A percentile compares a stretch with the other conserved stretches of the same genome.
These are phyloP conservation scores for Trichosurus vulpecula DNA, from an alignment of 2,797 vertebrate species.

Conservation along the genomic window DNA sequence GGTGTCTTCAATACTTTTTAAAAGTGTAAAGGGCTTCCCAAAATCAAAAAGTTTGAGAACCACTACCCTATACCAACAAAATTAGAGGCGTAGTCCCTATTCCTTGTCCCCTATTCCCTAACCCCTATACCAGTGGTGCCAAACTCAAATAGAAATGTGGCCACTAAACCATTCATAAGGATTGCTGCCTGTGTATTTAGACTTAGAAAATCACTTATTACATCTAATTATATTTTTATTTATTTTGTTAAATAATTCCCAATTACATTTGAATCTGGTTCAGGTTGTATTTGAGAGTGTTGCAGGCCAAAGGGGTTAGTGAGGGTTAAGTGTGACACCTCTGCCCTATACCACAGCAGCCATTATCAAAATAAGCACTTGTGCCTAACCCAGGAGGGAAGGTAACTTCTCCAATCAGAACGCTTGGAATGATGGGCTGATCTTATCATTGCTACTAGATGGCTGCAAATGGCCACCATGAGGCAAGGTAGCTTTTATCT, in stretches of 20 bases:
- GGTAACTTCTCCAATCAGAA: background rate
- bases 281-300: background rate
- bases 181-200: background rate
- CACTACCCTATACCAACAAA: background rate
- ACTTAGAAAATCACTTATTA: background rate
- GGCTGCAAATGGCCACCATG: background rate
- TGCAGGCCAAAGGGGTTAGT: background rate
- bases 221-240: background rate
- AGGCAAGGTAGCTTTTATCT: conserved; percentile 5
- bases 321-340: background rate
- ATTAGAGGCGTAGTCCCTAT: background rate
- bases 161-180: background rate
- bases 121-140: background rate
- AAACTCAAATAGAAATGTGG: background rate
- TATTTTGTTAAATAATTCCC: background rate
- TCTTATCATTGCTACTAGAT: background rate
- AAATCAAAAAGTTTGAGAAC: background rate
- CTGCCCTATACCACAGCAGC: background rate
- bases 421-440: background rate
- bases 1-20: background rate
- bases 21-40: background rate
- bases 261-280: background rate
- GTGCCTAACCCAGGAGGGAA: background rate
- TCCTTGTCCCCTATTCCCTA: background rate
- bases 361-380: background rate